Evolutionary conservation across 2,797 vertebrate genomes (phyloP).

Genomic region (Syngnathus acus): DNA sequence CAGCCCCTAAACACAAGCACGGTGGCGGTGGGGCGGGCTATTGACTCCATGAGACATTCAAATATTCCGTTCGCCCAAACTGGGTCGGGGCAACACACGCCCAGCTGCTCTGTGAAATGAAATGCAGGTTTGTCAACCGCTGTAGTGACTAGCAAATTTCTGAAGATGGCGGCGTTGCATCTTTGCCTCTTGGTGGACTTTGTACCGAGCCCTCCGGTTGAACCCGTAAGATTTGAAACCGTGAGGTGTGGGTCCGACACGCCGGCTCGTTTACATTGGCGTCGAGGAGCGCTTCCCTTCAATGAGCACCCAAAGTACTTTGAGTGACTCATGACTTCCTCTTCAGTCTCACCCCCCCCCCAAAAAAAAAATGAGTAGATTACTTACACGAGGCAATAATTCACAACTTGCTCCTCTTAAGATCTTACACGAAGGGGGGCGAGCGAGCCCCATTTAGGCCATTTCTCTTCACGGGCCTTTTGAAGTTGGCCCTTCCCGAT

Average conservation of each 20-base stretch:
- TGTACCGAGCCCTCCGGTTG: not conserved
- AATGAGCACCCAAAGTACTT: constrained; percentile 54
- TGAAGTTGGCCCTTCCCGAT: constrained; percentile 67
- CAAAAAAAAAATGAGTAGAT: constrained; percentile 44
- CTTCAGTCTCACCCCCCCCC: constrained; percentile 18
- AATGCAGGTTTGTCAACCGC: not conserved
- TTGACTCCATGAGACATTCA: constrained; percentile 39
- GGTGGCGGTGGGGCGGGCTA: constrained; percentile 22
- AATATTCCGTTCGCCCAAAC: constrained; percentile 34
- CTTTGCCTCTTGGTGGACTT: not conserved
- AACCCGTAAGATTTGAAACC: constrained; percentile 19
- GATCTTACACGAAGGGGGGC: constrained; percentile 56
- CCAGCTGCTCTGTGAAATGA: too few relatives aligned
- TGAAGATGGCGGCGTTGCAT: not conserved
- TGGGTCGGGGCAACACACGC: not conserved
- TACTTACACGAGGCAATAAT: constrained; percentile 70
- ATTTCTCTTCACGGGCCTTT: constrained; percentile 64
- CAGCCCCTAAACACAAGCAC: constrained; percentile 41
- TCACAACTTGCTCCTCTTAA: constrained; percentile 64
- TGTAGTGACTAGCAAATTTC: not conserved
- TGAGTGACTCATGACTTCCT: constrained; percentile 57
- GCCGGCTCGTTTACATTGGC: constrained; percentile 63
- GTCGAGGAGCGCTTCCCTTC: constrained; percentile 46
- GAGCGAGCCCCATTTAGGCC: constrained; percentile 55
- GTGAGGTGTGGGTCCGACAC: constrained; percentile 30